These are phyloP conservation scores for Anaspis maculata DNA, from an alignment of 2,888 invertebrate species.

Conservation along the genomic window DNA sequence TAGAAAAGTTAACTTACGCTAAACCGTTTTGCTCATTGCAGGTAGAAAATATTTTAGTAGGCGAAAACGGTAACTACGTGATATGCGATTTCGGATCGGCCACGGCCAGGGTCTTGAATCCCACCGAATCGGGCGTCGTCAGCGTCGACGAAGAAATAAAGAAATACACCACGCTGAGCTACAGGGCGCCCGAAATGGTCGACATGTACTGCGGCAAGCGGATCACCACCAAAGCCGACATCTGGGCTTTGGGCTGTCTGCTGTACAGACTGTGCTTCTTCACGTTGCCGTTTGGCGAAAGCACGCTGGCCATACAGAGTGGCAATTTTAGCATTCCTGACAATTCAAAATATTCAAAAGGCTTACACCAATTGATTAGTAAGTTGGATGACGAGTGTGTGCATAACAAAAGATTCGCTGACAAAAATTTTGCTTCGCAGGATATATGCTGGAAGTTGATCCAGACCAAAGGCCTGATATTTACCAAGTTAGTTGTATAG, in stretches of 20 bases:
- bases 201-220: conserved; percentile 77
- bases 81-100: conserved; percentile 93
- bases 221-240: conserved; percentile 81
- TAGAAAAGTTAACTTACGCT: too few relatives aligned
- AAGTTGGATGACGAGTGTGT: too few relatives aligned
- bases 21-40: conserved; percentile 35
- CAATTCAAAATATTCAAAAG: conserved; percentile 62
- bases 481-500: conserved; percentile 69
- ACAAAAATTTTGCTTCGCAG: conserved; percentile 34
- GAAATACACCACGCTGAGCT: conserved; percentile 83
- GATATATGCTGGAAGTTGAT: conserved; percentile 78
- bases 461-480: conserved; percentile 78
- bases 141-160: conserved; percentile 78
- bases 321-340: conserved; percentile 81
- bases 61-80: conserved; percentile 72
- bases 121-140: conserved; percentile 56
- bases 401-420: conserved; percentile 1
- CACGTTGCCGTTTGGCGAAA: conserved; percentile 83
- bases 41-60: conserved; percentile 82
- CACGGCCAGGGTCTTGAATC: conserved; percentile 70
- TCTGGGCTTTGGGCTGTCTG: conserved; percentile 86
- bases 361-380: conserved; percentile 67
- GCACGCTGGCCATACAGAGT: conserved; percentile 85
- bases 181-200: conserved; percentile 89
- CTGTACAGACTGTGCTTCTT: conserved; percentile 87